Evolutionary conservation across 2,888 invertebrate species (phyloP).

Genomic region (Noctua comes): DNA sequence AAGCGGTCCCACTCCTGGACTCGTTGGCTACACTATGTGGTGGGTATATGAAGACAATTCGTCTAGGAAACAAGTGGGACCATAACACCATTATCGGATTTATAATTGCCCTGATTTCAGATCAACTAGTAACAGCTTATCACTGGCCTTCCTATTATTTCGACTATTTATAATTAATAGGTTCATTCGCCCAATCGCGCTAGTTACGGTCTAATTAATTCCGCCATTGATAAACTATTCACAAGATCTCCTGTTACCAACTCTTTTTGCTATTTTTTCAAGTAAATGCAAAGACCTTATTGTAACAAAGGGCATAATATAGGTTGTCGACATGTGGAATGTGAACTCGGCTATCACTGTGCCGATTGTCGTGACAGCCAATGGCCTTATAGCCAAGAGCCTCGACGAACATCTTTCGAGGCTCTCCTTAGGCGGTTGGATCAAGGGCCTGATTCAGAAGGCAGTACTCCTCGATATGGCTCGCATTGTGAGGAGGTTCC

Average conservation of each 20-base stretch:
- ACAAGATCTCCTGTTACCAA: not conserved
- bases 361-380: no score
- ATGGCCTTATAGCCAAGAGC: no score
- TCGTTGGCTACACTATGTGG: not conserved
- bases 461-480: no score
- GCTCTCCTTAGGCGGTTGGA: no score
- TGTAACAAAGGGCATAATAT: no score
- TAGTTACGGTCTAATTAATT: conserved; percentile 25
- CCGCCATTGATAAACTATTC: not conserved
- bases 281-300: not conserved
- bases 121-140: conserved; percentile 35
- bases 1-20: not conserved
- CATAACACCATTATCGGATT: not conserved
- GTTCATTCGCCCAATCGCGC: conserved; percentile 7
- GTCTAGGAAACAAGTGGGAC: not conserved
- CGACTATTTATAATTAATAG: conserved; percentile 26
- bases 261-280: not conserved
- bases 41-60: not conserved
- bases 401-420: no score
- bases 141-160: conserved; percentile 32
- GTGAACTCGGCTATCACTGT: no score
- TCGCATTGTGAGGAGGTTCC: no score
- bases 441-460: no score
- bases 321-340: no score
- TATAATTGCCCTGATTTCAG: conserved; percentile 9